Percentiles rank a stretch among this genome's conserved stretches.
These are phyloP conservation scores for Macroglossus sobrinus DNA, from an alignment of 2,113 vertebrate species.

Conservation along the genomic window DNA sequence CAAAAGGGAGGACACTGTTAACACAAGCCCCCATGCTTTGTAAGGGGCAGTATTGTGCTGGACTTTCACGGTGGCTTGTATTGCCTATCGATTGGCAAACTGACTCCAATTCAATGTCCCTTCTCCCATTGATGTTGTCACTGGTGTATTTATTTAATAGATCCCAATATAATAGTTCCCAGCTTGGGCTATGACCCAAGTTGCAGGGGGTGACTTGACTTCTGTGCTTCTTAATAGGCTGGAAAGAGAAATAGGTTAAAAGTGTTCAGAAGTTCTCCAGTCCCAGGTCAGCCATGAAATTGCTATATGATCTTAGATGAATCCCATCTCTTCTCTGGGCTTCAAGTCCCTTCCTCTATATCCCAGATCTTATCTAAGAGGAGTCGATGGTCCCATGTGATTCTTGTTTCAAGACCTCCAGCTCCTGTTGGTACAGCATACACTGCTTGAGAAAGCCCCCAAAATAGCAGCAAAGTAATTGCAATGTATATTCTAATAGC, in stretches of 20 bases:
- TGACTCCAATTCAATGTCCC: background rate
- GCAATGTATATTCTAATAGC: slow-evolving; percentile 80
- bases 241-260: background rate
- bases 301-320: background rate
- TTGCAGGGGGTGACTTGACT: background rate
- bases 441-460: slow-evolving; percentile 54
- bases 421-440: background rate
- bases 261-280: background rate
- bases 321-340: background rate
- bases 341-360: background rate
- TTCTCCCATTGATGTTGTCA: slow-evolving; percentile 30
- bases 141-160: slow-evolving; percentile 57
- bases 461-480: slow-evolving; percentile 76
- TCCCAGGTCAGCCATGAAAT: background rate
- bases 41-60: background rate
- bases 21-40: slow-evolving; percentile 2
- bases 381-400: background rate
- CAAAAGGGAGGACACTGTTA: slow-evolving; percentile 26
- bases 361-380: background rate
- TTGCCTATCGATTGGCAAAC: background rate
- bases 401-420: slow-evolving; percentile 41
- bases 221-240: background rate
- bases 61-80: slow-evolving; percentile 46
- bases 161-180: slow-evolving; percentile 46
- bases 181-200: background rate